Percentiles rank a stretch among this genome's conserved stretches.
Evolutionary conservation across 2,888 invertebrate species (phyloP).

Genomic region (Brachyopa scutellaris): DNA sequence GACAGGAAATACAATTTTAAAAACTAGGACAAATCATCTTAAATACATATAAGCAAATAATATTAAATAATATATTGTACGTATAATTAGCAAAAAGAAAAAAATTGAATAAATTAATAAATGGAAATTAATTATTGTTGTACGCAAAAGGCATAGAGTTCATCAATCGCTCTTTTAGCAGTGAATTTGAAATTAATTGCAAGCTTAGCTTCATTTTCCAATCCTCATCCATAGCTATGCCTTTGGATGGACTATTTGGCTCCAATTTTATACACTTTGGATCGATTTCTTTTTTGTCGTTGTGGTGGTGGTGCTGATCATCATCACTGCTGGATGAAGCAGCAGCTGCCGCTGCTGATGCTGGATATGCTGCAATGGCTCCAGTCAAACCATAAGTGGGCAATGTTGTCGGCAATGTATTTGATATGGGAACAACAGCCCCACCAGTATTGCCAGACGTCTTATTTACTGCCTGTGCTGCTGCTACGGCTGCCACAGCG

Average conservation of each 20-base stretch:
- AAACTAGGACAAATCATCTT: conserved; percentile 14
- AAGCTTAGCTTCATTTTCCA: conserved; percentile 82
- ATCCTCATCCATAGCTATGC: conserved; percentile 78
- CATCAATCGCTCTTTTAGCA: conserved; percentile 81
- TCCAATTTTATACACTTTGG: conserved; percentile 74
- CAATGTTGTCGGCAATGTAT: conserved; percentile 76
- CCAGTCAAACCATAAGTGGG: conserved; percentile 79
- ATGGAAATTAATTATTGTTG: conserved; percentile 78
- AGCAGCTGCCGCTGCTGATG: conserved; percentile 75
- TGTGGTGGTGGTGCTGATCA: conserved; percentile 32
- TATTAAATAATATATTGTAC: conserved; percentile 79
- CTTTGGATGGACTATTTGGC: conserved; percentile 72
- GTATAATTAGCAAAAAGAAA: conserved; percentile 74
- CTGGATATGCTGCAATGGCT: conserved; percentile 80
- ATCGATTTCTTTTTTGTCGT: conserved; percentile 27
- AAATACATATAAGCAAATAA: conserved; percentile 49
- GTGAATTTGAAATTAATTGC: conserved; percentile 81
- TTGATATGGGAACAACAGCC: conserved; percentile 63
- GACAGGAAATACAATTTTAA: conserved; percentile 24
- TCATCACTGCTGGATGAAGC: conserved; percentile 49
- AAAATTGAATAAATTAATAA: conserved; percentile 37
- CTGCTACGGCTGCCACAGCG: conserved; percentile 59
- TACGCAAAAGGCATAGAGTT: conserved; percentile 81
- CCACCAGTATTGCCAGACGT: conserved; percentile 23
- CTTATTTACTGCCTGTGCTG: conserved; percentile 43